These are phyloP conservation scores for Antheraea mylitta DNA, from an alignment of 1,140 invertebrate species.

Conservation along the genomic window DNA sequence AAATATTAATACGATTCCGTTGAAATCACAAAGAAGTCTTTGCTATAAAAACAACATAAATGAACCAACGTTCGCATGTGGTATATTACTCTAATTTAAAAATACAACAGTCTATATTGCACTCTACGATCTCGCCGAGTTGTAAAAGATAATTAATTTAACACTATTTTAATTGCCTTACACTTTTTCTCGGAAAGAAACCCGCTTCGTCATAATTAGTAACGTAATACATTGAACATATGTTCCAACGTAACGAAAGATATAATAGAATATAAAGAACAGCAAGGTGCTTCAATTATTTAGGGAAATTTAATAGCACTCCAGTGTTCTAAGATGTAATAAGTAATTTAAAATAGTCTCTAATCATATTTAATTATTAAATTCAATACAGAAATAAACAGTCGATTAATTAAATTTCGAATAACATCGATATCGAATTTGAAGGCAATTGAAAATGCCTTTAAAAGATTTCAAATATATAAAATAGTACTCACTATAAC, in stretches of 20 bases:
- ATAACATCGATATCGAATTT: too few species aligned
- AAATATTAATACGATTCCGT: too few species aligned
- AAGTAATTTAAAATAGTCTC: too few species aligned
- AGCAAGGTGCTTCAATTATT: neutral
- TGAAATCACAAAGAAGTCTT: too few species aligned
- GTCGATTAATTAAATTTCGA: too few species aligned
- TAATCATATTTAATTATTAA: too few species aligned
- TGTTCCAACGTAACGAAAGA: conserved; percentile 24
- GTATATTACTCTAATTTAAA: neutral
- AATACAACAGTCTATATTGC: neutral
- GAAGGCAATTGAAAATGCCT: too few species aligned
- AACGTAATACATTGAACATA: conserved; percentile 29
- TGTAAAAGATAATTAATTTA: neutral
- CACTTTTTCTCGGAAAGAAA: conserved; percentile 23
- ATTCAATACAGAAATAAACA: too few species aligned
- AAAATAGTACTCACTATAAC: too few species aligned
- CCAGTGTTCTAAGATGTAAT: too few species aligned
- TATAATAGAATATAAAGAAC: neutral
- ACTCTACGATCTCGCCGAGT: neutral
- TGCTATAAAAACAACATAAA: neutral
- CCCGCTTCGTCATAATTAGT: conserved; percentile 15
- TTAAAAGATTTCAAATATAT: too few species aligned
- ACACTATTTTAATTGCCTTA: neutral
- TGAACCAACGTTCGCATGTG: neutral
- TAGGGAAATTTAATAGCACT: too few species aligned